Conservation (phyloP, 30 jellyfish, hydroid and myxozoan species). For the Cassiopea andromeda region DNA sequence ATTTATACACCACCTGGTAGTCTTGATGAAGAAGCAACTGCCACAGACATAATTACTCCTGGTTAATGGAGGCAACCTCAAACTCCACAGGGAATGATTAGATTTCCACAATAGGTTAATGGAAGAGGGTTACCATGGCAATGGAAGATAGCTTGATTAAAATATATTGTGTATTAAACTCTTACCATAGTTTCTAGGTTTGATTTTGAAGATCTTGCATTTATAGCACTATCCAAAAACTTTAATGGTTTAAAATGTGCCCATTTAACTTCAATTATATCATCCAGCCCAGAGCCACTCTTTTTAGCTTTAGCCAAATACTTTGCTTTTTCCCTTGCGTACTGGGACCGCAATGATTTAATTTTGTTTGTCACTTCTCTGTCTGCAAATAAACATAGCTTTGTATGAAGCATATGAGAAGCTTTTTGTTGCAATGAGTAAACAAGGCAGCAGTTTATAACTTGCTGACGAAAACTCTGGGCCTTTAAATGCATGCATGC, state of each 20-base stretch:
- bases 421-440: not conserved
- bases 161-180: not conserved
- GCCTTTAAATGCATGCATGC: not conserved
- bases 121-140: constrained; percentile 13
- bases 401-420: not conserved
- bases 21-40: constrained; percentile 2
- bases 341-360: not conserved
- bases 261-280: not conserved
- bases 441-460: not conserved
- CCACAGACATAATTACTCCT: not conserved
- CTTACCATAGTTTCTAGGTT: not conserved
- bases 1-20: constrained; percentile 26
- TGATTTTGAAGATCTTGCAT: constrained; percentile 7
- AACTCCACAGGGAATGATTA: constrained; percentile 6
- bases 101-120: not conserved
- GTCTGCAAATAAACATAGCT: not conserved
- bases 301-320: not conserved
- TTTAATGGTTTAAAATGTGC: not conserved
- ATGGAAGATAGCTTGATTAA: not conserved
- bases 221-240: not conserved
- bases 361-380: not conserved
- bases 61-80: constrained; percentile 24
- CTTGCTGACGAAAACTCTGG: not conserved
- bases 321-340: constrained; percentile 1
- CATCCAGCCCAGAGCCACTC: constrained; percentile 5